Conservation (phyloP, 2,797 vertebrate genomes). For the Esox masquinongy region DNA sequence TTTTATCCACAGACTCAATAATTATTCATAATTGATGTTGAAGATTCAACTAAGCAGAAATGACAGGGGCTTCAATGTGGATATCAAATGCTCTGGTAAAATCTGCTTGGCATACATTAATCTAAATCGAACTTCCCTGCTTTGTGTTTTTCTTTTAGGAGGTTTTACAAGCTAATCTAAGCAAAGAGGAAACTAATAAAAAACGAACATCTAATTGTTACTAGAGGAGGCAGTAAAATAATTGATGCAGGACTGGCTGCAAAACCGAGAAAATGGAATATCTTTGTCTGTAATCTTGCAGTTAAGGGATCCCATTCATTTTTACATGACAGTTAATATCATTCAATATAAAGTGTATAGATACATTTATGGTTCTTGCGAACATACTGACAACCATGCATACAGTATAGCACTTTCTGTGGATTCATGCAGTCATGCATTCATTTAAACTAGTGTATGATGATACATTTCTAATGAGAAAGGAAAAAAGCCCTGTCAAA, state of each 20-base stretch:
- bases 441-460: conserved; percentile 39
- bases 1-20: conserved; percentile 49
- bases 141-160: conserved; percentile 36
- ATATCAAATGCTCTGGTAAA: conserved; percentile 52
- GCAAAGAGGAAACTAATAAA: conserved; percentile 46
- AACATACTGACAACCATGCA: conserved; percentile 64
- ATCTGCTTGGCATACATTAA: conserved; percentile 62
- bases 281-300: conserved; percentile 45
- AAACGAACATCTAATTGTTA: conserved; percentile 48
- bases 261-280: conserved; percentile 42
- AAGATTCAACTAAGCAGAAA: conserved; percentile 64
- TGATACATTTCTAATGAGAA: conserved; percentile 49
- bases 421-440: conserved; percentile 74
- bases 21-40: conserved; percentile 72
- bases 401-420: conserved; percentile 63
- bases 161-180: conserved; percentile 68
- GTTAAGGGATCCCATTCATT: conserved; percentile 62
- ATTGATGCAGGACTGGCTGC: conserved; percentile 17
- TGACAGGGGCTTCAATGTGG: conserved; percentile 57
- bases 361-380: conserved; percentile 52
- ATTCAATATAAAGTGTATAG: conserved; percentile 56
- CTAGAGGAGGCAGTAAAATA: conserved; percentile 22
- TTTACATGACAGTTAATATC: conserved; percentile 55
- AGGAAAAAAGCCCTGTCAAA: conserved; percentile 55
- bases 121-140: conserved; percentile 40